phyloP scores from a whole-genome alignment of 1,140 invertebrate species.

The Leguminivora glycinivorella region DNA sequence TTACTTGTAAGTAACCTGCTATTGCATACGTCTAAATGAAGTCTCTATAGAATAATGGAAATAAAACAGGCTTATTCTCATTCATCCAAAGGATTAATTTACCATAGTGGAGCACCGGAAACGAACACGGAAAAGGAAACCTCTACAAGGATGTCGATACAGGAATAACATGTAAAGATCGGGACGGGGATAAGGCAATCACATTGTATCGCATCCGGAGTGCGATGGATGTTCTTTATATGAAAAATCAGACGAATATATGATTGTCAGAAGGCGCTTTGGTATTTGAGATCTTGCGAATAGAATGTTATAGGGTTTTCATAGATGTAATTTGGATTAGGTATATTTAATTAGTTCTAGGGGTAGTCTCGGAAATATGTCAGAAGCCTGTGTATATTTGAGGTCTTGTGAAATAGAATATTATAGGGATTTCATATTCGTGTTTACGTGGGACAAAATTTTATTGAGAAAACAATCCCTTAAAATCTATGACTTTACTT shows the following conservation, averaged over 20 bases:
- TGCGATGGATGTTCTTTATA: constrained; percentile 61
- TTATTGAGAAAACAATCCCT: neutral
- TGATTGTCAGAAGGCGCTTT: constrained; percentile 39
- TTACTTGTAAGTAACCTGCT: too few species aligned
- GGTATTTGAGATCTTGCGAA: neutral
- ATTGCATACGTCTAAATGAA: too few species aligned
- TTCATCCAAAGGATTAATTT: constrained; percentile 19
- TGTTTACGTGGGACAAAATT: neutral
- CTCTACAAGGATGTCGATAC: constrained; percentile 42
- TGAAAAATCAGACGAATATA: constrained; percentile 61
- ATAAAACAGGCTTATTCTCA: neutral
- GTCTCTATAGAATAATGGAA: too few species aligned
- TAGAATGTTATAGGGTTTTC: neutral
- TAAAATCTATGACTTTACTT: neutral
- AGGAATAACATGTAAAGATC: constrained; percentile 67
- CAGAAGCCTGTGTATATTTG: neutral
- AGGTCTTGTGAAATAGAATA: neutral
- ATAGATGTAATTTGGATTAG: too few species aligned
- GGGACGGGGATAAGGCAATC: constrained; percentile 62
- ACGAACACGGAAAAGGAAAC: constrained; percentile 33
- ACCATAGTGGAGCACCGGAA: constrained; percentile 11
- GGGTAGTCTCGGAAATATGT: too few species aligned
- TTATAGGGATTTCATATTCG: neutral
- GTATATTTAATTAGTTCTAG: too few species aligned
- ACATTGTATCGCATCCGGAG: constrained; percentile 63